Evolutionary conservation across 2,113 vertebrate species (phyloP).

Genomic region (Eulemur macaco): DNA sequence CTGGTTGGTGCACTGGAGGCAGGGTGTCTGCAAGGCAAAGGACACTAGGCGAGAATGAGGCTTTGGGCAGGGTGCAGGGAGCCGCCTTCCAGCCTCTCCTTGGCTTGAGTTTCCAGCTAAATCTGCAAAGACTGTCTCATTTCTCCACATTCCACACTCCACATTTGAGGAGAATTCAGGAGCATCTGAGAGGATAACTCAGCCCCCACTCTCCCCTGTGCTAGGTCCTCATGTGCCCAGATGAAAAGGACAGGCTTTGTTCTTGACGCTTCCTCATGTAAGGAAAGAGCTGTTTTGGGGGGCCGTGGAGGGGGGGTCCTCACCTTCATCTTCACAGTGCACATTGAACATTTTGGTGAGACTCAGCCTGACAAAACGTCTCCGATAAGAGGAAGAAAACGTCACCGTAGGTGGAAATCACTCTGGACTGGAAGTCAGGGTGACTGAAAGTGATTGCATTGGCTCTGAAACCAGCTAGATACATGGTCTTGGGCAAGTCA

Average conservation of each 20-base stretch:
- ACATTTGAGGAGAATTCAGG: neutral
- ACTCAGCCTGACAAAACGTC: neutral
- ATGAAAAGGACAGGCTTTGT: neutral
- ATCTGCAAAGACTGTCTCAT: neutral
- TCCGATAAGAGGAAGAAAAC: neutral
- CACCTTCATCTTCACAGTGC: neutral
- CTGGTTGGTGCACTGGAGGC: neutral
- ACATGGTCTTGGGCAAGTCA: neutral
- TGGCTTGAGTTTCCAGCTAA: neutral
- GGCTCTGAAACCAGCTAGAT: neutral
- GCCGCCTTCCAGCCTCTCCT: neutral
- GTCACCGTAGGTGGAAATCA: neutral
- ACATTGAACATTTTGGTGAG: neutral
- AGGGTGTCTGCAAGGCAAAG: neutral
- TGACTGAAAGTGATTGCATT: neutral
- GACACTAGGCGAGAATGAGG: neutral
- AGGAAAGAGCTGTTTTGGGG: neutral
- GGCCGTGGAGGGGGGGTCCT: neutral
- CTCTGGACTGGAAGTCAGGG: neutral
- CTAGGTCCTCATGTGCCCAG: neutral
- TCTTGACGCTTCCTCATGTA: rapidly evolving
- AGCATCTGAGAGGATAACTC: neutral
- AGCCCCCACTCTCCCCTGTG: neutral
- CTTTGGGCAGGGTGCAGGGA: no score
- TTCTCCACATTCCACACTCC: neutral